phyloP scores from a whole-genome alignment of 1,140 invertebrate genomes.

The Lordiphosa stackelbergi region DNA sequence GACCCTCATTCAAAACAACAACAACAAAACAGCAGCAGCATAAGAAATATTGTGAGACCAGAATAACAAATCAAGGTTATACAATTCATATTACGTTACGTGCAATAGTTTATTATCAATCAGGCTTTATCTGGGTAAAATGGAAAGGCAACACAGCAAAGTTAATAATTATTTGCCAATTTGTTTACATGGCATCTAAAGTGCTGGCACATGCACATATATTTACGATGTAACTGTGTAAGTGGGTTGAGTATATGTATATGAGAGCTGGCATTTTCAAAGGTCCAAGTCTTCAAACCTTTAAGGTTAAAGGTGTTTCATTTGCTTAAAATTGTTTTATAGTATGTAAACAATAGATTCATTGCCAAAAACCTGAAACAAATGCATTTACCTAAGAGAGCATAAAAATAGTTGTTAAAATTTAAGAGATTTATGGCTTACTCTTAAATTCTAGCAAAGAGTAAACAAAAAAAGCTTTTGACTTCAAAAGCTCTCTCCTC shows the following conservation, averaged over 20 bases:
- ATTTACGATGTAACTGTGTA: neutral
- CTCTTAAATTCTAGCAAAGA: slow-evolving; percentile 6
- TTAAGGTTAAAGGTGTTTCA: slow-evolving; percentile 25
- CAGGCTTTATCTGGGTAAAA: neutral
- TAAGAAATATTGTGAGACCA: slow-evolving; percentile 18
- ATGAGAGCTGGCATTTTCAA: too few species aligned
- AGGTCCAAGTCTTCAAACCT: slow-evolving; percentile 21
- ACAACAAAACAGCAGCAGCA: slow-evolving; percentile 14
- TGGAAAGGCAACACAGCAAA: neutral
- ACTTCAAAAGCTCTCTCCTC: slow-evolving; percentile 1
- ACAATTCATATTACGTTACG: slow-evolving; percentile 13
- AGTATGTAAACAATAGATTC: slow-evolving; percentile 9
- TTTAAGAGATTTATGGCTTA: neutral
- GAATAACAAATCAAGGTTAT: slow-evolving; percentile 45
- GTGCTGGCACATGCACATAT: neutral
- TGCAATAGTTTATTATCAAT: slow-evolving; percentile 23
- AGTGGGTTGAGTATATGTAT: too few species aligned
- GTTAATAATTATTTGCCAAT: slow-evolving; percentile 11
- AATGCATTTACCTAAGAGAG: slow-evolving; percentile 6
- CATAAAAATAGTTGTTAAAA: neutral
- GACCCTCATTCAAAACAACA: slow-evolving; percentile 5
- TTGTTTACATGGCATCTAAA: slow-evolving; percentile 14
- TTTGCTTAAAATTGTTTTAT: slow-evolving; percentile 25
- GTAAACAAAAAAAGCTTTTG: neutral
- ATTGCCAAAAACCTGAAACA: slow-evolving; percentile 28